A percentile compares a stretch with the other conserved stretches of the same genome.
Conservation (phyloP, 2,113 vertebrate species). For the Electrona antarctica region DNA sequence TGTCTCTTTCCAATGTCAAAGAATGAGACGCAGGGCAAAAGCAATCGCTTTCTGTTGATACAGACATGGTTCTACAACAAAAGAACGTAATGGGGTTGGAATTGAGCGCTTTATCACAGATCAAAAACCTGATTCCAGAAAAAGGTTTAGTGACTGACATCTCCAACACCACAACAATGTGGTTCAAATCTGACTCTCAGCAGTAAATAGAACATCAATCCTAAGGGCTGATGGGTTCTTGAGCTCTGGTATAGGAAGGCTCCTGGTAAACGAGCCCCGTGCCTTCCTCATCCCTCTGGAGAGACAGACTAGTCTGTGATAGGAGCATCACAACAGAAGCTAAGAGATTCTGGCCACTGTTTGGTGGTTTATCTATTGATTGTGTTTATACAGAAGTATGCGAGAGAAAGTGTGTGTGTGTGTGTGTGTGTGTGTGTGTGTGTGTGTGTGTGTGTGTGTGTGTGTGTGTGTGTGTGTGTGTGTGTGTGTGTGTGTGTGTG, state of each 20-base stretch:
- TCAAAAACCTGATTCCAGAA: too few relatives aligned
- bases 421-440: not conserved
- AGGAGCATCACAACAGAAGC: not conserved
- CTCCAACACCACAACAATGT: too few relatives aligned
- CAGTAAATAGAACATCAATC: constrained; percentile 28
- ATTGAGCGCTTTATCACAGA: too few relatives aligned
- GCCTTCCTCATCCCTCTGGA: constrained; percentile 21
- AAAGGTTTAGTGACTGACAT: too few relatives aligned
- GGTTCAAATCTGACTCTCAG: too few relatives aligned
- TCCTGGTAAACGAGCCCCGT: constrained; percentile 42
- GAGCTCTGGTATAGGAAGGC: constrained; percentile 25
- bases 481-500: not conserved
- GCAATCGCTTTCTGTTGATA: too few relatives aligned
- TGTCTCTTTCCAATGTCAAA: too few relatives aligned
- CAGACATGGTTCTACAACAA: too few relatives aligned
- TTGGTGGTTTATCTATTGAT: constrained; percentile 51
- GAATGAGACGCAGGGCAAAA: too few relatives aligned
- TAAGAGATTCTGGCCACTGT: not conserved
- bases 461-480: not conserved
- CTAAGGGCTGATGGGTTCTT: constrained; percentile 39
- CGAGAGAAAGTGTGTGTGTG: too few relatives aligned
- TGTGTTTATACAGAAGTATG: constrained; percentile 11
- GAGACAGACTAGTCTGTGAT: constrained; percentile 9
- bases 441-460: not conserved
- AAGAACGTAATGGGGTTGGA: too few relatives aligned